These are phyloP conservation scores for Drosophila mercatorum DNA, from an alignment of 2,888 invertebrate species.

Conservation along the genomic window DNA sequence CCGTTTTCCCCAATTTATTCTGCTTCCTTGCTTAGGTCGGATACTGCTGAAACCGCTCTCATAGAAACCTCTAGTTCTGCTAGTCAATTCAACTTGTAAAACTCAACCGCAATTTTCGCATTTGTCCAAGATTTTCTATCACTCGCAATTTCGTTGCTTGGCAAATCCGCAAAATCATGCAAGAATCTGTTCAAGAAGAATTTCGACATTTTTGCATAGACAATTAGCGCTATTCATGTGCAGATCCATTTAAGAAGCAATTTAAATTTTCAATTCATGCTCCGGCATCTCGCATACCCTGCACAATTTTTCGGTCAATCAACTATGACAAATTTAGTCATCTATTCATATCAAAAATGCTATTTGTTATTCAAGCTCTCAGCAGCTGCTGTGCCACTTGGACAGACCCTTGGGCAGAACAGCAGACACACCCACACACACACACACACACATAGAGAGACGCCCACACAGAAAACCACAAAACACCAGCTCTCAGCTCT, in stretches of 20 bases:
- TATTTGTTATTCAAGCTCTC: slow-evolving; percentile 56
- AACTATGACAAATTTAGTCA: slow-evolving; percentile 61
- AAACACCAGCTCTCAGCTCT: slow-evolving; percentile 3
- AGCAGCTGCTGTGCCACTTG: slow-evolving; percentile 33
- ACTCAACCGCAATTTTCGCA: neutral
- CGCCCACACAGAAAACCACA: slow-evolving; percentile 43
- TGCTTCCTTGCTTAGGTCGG: no score
- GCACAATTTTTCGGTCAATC: slow-evolving; percentile 64
- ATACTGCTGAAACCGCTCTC: no score
- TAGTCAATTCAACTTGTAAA: neutral
- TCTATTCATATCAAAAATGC: slow-evolving; percentile 54
- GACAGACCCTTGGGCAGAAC: slow-evolving; percentile 13
- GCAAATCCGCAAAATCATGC: neutral
- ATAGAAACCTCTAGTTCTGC: neutral
- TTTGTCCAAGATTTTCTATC: neutral
- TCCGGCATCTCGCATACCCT: slow-evolving; percentile 14
- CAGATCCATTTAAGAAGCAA: slow-evolving; percentile 11
- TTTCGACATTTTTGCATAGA: neutral
- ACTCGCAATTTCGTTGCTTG: neutral
- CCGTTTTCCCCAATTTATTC: no score
- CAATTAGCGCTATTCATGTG: slow-evolving; percentile 44
- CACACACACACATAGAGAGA: slow-evolving; percentile 29
- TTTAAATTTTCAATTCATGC: slow-evolving; percentile 16
- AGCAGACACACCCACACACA: slow-evolving; percentile 16
- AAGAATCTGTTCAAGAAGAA: neutral